These are phyloP conservation scores for Zaprionus africanus DNA, from an alignment of 1,140 invertebrate genomes.

Conservation along the genomic window DNA sequence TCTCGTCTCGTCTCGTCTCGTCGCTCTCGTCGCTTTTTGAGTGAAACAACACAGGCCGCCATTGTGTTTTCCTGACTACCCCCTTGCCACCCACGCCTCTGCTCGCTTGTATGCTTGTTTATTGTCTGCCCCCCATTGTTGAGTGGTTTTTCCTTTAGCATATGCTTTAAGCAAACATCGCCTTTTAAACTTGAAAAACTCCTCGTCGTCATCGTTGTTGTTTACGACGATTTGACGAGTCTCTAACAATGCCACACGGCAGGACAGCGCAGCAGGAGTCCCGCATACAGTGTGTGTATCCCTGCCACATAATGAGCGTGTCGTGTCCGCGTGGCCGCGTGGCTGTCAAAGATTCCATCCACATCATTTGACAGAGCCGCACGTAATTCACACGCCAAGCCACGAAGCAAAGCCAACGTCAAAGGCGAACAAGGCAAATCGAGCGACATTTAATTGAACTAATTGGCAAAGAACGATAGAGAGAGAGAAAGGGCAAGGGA, in stretches of 20 bases:
- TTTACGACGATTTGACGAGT: slow-evolving; percentile 10
- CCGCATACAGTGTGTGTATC: slow-evolving; percentile 29
- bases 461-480: slow-evolving; percentile 33
- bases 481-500: background rate
- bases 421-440: slow-evolving; percentile 52
- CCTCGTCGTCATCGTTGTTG: slow-evolving; percentile 10
- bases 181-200: slow-evolving; percentile 77
- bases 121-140: slow-evolving; percentile 77
- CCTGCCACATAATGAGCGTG: slow-evolving; percentile 70
- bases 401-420: slow-evolving; percentile 56
- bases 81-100: background rate
- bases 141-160: slow-evolving; percentile 74
- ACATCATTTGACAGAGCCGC: slow-evolving; percentile 76
- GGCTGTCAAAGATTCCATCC: slow-evolving; percentile 77
- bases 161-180: slow-evolving; percentile 74
- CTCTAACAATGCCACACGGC: slow-evolving; percentile 48
- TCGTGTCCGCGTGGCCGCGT: slow-evolving; percentile 56
- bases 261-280: slow-evolving; percentile 4
- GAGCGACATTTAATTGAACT: slow-evolving; percentile 67
- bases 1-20: slow-evolving; percentile 22
- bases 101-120: slow-evolving; percentile 43
- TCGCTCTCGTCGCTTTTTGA: slow-evolving; percentile 68
- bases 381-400: slow-evolving; percentile 55
- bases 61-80: slow-evolving; percentile 66
- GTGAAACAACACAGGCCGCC: slow-evolving; percentile 76